Conservation (phyloP, 2,888 invertebrate genomes). For the Folsomia candida region DNA sequence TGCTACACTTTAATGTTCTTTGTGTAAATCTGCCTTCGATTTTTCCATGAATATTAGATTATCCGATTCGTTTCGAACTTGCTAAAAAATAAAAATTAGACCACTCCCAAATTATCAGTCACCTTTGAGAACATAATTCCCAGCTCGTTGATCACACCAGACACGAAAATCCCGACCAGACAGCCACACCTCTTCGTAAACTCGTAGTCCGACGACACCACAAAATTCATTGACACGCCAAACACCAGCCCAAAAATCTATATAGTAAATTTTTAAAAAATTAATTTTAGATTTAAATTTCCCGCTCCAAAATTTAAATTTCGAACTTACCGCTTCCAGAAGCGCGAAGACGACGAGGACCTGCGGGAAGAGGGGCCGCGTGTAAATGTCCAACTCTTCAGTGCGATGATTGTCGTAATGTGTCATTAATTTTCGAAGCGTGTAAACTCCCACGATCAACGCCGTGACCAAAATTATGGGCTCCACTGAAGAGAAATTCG, state of each 20-base stretch:
- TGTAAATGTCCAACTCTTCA: background rate
- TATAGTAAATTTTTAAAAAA: too few relatives aligned
- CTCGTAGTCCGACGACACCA: conserved; percentile 2
- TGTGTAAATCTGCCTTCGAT: too few relatives aligned
- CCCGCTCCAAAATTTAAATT: background rate
- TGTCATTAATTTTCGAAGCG: background rate
- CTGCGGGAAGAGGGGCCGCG: background rate
- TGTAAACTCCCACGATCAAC: conserved; percentile 1
- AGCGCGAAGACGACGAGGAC: background rate
- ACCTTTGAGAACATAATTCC: conserved; percentile 7
- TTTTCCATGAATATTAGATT: too few relatives aligned
- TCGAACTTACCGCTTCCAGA: background rate
- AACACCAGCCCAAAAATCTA: conserved; percentile 5
- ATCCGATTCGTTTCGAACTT: too few relatives aligned
- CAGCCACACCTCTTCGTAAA: conserved; percentile 7
- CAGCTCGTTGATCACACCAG: background rate
- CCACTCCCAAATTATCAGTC: background rate
- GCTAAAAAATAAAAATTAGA: too few relatives aligned
- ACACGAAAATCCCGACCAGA: conserved; percentile 2
- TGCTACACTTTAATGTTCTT: too few relatives aligned
- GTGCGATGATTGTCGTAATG: background rate
- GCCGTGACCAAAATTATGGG: conserved; percentile 2
- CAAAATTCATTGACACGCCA: background rate
- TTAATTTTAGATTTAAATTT: background rate
- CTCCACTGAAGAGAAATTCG: conserved; percentile 12